Evolutionary conservation across 2,113 vertebrate genomes (phyloP).

Genomic region (Ailurus styani): DNA sequence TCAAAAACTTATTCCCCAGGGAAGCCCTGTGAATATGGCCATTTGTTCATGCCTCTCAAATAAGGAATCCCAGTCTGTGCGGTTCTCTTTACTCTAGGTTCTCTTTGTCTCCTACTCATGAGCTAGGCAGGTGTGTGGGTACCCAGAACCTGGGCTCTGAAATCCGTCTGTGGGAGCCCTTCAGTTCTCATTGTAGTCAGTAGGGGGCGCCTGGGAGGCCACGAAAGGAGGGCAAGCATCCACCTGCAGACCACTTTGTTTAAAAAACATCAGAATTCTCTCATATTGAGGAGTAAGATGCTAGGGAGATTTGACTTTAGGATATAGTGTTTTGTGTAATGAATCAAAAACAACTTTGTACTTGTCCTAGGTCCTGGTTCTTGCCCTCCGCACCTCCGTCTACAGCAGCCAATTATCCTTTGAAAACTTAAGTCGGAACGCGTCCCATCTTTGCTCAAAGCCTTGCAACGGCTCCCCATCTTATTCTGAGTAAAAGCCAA

Average conservation of each 20-base stretch:
- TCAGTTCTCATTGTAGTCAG: not conserved
- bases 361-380: not conserved
- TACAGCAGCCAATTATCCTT: not conserved
- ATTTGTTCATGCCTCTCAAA: not conserved
- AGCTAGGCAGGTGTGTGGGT: accelerated
- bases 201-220: not conserved
- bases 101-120: not conserved
- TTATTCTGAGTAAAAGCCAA: not conserved
- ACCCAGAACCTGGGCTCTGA: not conserved
- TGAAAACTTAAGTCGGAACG: not conserved
- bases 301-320: no score
- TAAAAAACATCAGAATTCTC: accelerated
- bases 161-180: not conserved
- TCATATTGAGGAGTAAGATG: not conserved
- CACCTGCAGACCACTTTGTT: accelerated
- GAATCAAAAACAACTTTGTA: not conserved
- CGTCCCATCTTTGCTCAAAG: not conserved
- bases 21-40: not conserved
- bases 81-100: not conserved
- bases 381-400: not conserved
- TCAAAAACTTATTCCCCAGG: not conserved
- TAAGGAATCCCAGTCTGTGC: not conserved
- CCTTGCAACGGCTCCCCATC: not conserved
- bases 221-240: not conserved
- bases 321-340: not conserved